phyloP scores from a whole-genome alignment of 35 echinoderm and acorn worm species.

The Diadema setosum region DNA sequence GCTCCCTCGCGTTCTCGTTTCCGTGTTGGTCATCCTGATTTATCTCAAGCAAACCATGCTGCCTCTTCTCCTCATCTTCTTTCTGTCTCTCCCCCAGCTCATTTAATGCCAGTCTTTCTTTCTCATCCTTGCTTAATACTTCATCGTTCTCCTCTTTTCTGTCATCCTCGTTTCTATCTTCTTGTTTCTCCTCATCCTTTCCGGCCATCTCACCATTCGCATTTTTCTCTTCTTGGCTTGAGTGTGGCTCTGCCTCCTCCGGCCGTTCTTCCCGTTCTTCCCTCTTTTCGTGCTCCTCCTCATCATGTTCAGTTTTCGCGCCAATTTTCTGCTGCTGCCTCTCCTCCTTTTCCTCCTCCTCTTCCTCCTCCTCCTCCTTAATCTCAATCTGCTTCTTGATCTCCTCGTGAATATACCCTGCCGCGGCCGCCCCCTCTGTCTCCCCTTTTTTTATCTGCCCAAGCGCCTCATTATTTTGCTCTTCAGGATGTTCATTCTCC shows the following conservation, averaged over 20 bases:
- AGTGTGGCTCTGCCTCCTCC: neutral
- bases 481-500: neutral
- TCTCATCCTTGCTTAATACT: too few relatives aligned
- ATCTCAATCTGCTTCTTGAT: neutral
- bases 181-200: too few relatives aligned
- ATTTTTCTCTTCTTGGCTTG: neutral
- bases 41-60: too few relatives aligned
- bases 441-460: neutral
- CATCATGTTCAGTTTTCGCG: too few relatives aligned
- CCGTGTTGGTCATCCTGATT: too few relatives aligned
- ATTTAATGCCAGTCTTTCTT: too few relatives aligned
- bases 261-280: neutral
- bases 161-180: too few relatives aligned
- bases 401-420: neutral
- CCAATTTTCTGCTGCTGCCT: neutral
- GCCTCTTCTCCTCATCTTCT: too few relatives aligned
- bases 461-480: neutral
- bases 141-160: too few relatives aligned
- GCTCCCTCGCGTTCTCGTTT: too few relatives aligned
- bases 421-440: neutral
- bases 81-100: neutral
- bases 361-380: neutral
- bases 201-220: too few relatives aligned
- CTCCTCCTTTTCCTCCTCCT: neutral
- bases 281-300: too few relatives aligned